Percentiles rank a stretch among this genome's conserved stretches.
Conservation (phyloP, 2,888 invertebrate genomes). For the Erebia palarica region DNA sequence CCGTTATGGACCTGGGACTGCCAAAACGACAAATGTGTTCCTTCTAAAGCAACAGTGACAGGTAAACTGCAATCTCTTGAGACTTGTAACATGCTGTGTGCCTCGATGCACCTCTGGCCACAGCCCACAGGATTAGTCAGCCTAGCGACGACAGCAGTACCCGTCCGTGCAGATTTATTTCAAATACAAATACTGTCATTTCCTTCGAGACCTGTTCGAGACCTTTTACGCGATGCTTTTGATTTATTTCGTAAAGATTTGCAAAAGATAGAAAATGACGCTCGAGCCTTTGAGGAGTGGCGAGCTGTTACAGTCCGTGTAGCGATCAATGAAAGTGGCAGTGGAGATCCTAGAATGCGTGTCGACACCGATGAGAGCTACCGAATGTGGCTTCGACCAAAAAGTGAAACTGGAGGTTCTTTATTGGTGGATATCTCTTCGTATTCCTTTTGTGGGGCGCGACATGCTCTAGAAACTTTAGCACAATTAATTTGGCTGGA, state of each 20-base stretch:
- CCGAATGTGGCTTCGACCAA: conserved; percentile 79
- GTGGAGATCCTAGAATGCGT: conserved; percentile 78
- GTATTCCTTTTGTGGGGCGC: conserved; percentile 87
- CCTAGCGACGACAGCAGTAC: conserved; percentile 84
- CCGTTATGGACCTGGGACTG: conserved; percentile 91
- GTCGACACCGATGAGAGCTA: conserved; percentile 89
- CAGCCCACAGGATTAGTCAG: conserved; percentile 86
- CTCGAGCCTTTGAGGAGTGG: conserved; percentile 61
- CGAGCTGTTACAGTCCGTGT: conserved; percentile 70
- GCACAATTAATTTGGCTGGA: conserved; percentile 91
- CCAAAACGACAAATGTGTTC: conserved; percentile 85
- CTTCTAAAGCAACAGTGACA: conserved; percentile 55
- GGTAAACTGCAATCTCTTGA: conserved; percentile 80
- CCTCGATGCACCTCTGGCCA: conserved; percentile 87
- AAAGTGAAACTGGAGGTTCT: conserved; percentile 54
- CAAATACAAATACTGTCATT: conserved; percentile 62
- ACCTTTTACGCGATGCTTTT: conserved; percentile 71
- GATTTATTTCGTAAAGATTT: conserved; percentile 73
- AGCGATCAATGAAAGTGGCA: conserved; percentile 63
- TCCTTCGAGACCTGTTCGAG: conserved; percentile 57
- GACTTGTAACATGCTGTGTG: conserved; percentile 89
- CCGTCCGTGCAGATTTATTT: conserved; percentile 80
- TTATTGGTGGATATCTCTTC: conserved; percentile 83
- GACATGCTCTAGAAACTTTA: conserved; percentile 88
- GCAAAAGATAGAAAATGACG: conserved; percentile 61